Base-by-base conservation (phyloP, 2,888 invertebrate species). In the Colletes collaris region DNA sequence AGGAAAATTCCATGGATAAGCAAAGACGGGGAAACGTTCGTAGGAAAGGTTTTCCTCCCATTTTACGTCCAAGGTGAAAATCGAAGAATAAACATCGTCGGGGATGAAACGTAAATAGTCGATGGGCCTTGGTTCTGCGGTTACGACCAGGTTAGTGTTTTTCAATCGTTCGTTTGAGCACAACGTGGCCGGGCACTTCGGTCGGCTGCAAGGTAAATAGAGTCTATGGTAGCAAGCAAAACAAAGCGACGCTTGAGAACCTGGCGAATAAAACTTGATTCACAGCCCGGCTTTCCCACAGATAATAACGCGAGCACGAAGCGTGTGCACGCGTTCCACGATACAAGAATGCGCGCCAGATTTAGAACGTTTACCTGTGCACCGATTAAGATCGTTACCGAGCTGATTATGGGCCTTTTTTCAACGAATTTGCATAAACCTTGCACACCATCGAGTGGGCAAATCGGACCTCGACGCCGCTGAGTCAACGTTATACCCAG, bases 281-380 rank as follows among this genome's bases (percentile, higher is more conserved):
- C 82, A 56, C 76, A 62, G 68, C 65, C 58, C 44, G 59, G 40
- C 53, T 84, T 87, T 87, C 87, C 85, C 86, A 87, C 84, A 87
- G 65, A 52, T 52, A 55, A 7, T 67, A 66, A 59, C 59, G 55
- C 16, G 46, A 40, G 40, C 19, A 40, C 64, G 59, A 58, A 10
- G 6, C 19, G 63, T 10, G 60, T 35, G 52, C 50, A 44, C 58
- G 53, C 40, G 50, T n/a, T 10, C 53, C 5, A 7, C 3, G 35
- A 0, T 46, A 10, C 44, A 46, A 52, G 35, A 19, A 4, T 46
- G 52, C 56, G 58, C 27, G 64, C 46, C 35, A 62, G 55, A 75
- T 66, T 52, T 66, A 62, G 55, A 76, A 56, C 65, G 64, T 58
- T 74, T 50, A 63, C 65, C 60, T 8, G 64, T n/a, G 6, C 11